Percentiles rank a stretch among this genome's conserved stretches.
These are phyloP conservation scores for Papilio glaucus DNA, from an alignment of 1,140 invertebrate species.

Conservation along the genomic window DNA sequence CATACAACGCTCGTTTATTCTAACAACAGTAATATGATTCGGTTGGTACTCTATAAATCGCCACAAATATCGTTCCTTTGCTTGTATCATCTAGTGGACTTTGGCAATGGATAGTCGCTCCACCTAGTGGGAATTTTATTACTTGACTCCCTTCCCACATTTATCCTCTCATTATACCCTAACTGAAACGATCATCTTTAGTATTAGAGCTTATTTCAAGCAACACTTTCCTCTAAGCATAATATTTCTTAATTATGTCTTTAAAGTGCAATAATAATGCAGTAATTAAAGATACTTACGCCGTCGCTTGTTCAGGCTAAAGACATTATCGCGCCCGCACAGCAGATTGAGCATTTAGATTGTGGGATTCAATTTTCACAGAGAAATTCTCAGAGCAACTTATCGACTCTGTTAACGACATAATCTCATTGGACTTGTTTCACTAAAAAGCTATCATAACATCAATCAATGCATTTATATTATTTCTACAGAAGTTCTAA, in stretches of 20 bases:
- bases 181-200: too few relatives aligned
- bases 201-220: too few relatives aligned
- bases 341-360: conserved; percentile 25
- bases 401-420: conserved; percentile 14
- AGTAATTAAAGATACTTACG: background rate
- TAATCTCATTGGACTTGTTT: conserved; percentile 13
- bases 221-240: too few relatives aligned
- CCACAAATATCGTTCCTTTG: too few relatives aligned
- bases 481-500: background rate
- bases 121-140: too few relatives aligned
- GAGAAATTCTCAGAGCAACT: conserved; percentile 2
- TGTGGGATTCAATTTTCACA: conserved; percentile 8
- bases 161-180: too few relatives aligned
- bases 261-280: background rate
- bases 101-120: too few relatives aligned
- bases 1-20: background rate
- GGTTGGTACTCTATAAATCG: too few relatives aligned
- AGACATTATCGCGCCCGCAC: conserved; percentile 18
- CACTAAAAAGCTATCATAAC: background rate
- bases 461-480: background rate
- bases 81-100: too few relatives aligned
- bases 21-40: background rate
- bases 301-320: background rate
- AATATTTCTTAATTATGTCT: too few relatives aligned
- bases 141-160: too few relatives aligned